Percentiles rank a stretch among this genome's conserved stretches.
Evolutionary conservation across 2,113 vertebrate genomes (phyloP).

Genomic region (Theristicus caerulescens): DNA sequence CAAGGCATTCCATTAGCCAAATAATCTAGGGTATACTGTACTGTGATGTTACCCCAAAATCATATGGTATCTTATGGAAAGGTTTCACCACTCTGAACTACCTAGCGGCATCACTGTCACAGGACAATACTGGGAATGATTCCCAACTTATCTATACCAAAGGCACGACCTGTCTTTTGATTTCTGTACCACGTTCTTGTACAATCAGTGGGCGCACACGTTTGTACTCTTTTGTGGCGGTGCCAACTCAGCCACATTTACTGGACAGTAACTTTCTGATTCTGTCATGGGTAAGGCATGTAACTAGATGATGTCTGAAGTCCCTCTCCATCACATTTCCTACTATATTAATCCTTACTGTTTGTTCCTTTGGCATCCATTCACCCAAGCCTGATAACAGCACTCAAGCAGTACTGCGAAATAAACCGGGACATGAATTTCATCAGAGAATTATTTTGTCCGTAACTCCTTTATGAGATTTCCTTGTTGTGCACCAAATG

Average conservation of each 20-base stretch:
- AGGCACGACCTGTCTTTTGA: not conserved
- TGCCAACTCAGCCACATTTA: not conserved
- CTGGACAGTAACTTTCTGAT: not conserved
- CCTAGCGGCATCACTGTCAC: not conserved
- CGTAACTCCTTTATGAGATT: fast-evolving
- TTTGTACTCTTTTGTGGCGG: not conserved
- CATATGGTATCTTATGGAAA: not conserved
- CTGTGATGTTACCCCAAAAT: not conserved
- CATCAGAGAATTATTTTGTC: fast-evolving
- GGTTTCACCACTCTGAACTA: not conserved
- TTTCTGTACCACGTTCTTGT: not conserved
- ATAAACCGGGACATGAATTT: fast-evolving
- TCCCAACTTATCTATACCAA: not conserved
- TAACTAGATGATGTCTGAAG: no score
- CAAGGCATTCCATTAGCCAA: not conserved
- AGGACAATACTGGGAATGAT: not conserved
- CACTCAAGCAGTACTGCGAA: no score
- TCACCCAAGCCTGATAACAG: fast-evolving
- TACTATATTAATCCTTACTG: not conserved
- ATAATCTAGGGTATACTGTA: not conserved
- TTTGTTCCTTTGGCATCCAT: not conserved
- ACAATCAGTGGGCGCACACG: fast-evolving
- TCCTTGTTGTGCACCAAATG: not conserved
- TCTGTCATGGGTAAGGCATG: not conserved
- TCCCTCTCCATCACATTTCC: not conserved